A percentile compares a stretch with the other conserved stretches of the same genome.
These are phyloP conservation scores for Lipophrys pholis DNA, from an alignment of 2,113 vertebrate genomes.

Conservation along the genomic window DNA sequence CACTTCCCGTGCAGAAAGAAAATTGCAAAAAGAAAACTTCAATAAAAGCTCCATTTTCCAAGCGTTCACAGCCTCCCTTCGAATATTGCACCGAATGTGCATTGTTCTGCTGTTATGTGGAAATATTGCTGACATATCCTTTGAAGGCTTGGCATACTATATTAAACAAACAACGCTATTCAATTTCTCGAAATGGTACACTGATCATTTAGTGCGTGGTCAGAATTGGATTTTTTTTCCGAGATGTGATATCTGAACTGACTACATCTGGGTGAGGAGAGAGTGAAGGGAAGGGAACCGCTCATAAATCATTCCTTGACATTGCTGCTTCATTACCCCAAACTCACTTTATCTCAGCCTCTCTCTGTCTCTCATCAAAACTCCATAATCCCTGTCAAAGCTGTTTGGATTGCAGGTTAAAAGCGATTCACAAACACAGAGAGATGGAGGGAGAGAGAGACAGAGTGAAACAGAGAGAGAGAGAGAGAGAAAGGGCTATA, in stretches of 20 bases:
- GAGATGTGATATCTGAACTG: slow-evolving; percentile 67
- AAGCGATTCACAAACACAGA: slow-evolving; percentile 68
- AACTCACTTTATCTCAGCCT: slow-evolving; percentile 65
- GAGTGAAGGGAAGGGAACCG: slow-evolving; percentile 50
- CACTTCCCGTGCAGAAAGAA: not conserved
- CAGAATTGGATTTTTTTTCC: slow-evolving; percentile 70
- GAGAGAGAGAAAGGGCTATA: slow-evolving; percentile 41
- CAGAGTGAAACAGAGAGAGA: not conserved
- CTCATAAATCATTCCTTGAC: slow-evolving; percentile 80
- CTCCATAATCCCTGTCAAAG: slow-evolving; percentile 77
- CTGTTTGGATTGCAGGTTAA: slow-evolving; percentile 72
- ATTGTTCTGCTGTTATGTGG: slow-evolving; percentile 49
- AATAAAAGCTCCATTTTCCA: slow-evolving; percentile 32
- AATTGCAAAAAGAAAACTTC: slow-evolving; percentile 3
- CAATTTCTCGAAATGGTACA: slow-evolving; percentile 65
- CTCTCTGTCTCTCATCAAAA: slow-evolving; percentile 74
- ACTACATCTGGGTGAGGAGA: slow-evolving; percentile 50
- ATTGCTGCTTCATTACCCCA: slow-evolving; percentile 78
- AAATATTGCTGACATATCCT: slow-evolving; percentile 68
- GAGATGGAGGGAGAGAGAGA: slow-evolving; percentile 15
- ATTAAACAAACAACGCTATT: slow-evolving; percentile 74
- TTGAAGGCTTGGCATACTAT: slow-evolving; percentile 37
- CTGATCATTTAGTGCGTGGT: slow-evolving; percentile 70
- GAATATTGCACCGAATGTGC: slow-evolving; percentile 29
- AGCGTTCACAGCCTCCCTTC: slow-evolving; percentile 17